These are phyloP conservation scores for Sebastes fasciatus DNA, from an alignment of 2,113 vertebrate genomes.

Conservation along the genomic window DNA sequence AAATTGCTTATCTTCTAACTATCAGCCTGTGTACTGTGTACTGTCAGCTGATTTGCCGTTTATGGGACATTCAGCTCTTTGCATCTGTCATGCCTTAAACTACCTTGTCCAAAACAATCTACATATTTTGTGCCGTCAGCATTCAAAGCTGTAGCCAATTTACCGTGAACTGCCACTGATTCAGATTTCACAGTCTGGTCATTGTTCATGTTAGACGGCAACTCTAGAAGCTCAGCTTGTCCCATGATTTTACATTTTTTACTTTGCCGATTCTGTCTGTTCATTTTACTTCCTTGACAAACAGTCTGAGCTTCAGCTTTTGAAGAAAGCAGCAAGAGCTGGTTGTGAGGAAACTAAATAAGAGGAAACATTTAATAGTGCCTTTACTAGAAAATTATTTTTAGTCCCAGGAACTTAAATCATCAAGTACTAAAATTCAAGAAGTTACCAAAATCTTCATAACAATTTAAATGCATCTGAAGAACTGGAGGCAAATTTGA, in stretches of 20 bases:
- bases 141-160: conserved; percentile 5
- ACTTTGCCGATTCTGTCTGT: not conserved
- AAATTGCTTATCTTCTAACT: conserved; percentile 14
- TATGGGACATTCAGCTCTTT: conserved; percentile 5
- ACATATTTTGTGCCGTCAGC: not conserved
- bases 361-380: too few species aligned
- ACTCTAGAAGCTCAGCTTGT: not conserved
- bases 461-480: too few species aligned
- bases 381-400: too few species aligned
- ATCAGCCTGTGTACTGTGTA: conserved; percentile 12
- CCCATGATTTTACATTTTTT: not conserved
- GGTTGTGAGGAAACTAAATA: too few species aligned
- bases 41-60: conserved; percentile 26
- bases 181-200: conserved; percentile 2
- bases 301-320: too few species aligned
- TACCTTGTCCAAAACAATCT: conserved; percentile 5
- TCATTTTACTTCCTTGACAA: too few species aligned
- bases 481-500: too few species aligned
- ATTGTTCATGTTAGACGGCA: not conserved
- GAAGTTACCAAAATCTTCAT: too few species aligned
- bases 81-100: conserved; percentile 16
- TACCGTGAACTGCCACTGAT: not conserved
- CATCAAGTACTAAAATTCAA: too few species aligned
- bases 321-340: too few species aligned
- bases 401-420: too few species aligned